These are phyloP conservation scores for Zaprionus vittiger DNA, from an alignment of 1,140 invertebrate genomes.

Conservation along the genomic window DNA sequence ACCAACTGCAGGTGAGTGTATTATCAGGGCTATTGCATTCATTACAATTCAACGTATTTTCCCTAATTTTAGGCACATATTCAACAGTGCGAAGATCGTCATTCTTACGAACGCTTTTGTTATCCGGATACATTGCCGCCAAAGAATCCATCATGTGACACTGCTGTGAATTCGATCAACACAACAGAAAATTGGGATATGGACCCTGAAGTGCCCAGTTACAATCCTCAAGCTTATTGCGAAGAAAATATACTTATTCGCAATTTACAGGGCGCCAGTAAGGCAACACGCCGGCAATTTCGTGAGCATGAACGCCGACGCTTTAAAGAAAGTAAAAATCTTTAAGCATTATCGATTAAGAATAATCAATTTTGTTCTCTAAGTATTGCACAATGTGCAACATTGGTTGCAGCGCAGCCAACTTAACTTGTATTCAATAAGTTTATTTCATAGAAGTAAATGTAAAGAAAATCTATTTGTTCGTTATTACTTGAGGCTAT, in stretches of 20 bases:
- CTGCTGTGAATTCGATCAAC: not conserved
- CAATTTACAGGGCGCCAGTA: slow-evolving; percentile 21
- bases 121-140: slow-evolving; percentile 16
- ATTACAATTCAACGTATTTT: not conserved
- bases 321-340: not conserved
- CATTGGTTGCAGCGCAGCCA: no score
- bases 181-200: slow-evolving; percentile 55
- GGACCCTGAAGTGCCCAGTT: slow-evolving; percentile 37
- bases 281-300: slow-evolving; percentile 22
- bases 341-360: not conserved
- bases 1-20: slow-evolving; percentile 33
- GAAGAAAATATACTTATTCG: slow-evolving; percentile 14
- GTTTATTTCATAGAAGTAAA: no score
- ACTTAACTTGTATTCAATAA: no score
- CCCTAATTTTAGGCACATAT: slow-evolving; percentile 27
- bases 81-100: slow-evolving; percentile 12
- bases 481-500: no score
- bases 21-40: not conserved
- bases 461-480: no score
- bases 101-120: not conserved
- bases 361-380: no score
- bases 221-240: slow-evolving; percentile 48
- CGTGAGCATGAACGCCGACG: slow-evolving; percentile 38
- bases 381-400: no score
- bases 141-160: not conserved